phyloP scores from a whole-genome alignment of 2,888 invertebrate species.

The Drosophila nr. perissopoda region DNA sequence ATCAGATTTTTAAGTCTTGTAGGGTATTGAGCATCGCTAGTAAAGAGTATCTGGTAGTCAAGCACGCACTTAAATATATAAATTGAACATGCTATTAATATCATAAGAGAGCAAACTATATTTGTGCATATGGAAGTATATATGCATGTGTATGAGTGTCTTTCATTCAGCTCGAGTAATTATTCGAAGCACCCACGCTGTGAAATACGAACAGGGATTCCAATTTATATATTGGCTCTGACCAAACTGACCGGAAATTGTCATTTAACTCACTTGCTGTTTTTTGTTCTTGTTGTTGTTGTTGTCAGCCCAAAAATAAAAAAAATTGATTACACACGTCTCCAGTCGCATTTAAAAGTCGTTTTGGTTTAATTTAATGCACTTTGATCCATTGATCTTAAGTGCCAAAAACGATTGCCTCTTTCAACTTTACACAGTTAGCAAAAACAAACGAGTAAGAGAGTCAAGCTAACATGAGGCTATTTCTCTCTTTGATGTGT shows the following conservation, averaged over 20 bases:
- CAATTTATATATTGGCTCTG: slow-evolving; percentile 75
- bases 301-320: slow-evolving; percentile 30
- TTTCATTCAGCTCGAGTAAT: slow-evolving; percentile 59
- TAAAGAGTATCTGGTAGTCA: slow-evolving; percentile 11
- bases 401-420: slow-evolving; percentile 13
- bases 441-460: slow-evolving; percentile 1
- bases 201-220: slow-evolving; percentile 78
- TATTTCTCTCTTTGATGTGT: slow-evolving; percentile 13
- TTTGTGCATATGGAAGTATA: slow-evolving; percentile 14
- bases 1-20: background rate
- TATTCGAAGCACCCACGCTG: slow-evolving; percentile 71
- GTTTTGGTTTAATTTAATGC: slow-evolving; percentile 35
- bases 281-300: slow-evolving; percentile 20
- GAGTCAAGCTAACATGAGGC: background rate
- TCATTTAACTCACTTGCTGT: slow-evolving; percentile 68
- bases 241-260: slow-evolving; percentile 77
- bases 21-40: background rate
- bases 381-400: slow-evolving; percentile 13
- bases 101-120: slow-evolving; percentile 19
- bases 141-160: slow-evolving; percentile 2
- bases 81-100: slow-evolving; percentile 14
- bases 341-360: slow-evolving; percentile 56
- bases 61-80: background rate
- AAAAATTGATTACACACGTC: slow-evolving; percentile 70
- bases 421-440: slow-evolving; percentile 19